Conservation (phyloP, 2,797 vertebrate genomes). For the Sebastolobus alascanus region DNA sequence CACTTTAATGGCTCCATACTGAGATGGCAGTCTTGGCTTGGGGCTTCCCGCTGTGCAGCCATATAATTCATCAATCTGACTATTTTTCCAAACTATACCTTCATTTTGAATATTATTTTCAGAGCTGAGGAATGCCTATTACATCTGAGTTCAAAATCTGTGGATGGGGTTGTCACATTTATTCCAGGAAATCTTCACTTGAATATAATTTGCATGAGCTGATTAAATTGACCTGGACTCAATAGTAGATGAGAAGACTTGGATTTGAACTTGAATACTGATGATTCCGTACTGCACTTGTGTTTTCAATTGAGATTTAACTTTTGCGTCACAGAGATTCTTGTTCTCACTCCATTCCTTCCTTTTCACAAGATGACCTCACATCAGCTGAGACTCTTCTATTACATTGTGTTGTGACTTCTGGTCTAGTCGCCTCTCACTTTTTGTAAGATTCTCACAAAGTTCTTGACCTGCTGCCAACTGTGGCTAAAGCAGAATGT, state of each 20-base stretch:
- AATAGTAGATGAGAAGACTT: neutral
- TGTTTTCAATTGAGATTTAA: neutral
- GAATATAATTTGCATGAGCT: neutral
- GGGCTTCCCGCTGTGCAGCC: slow-evolving; percentile 36
- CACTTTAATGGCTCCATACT: slow-evolving; percentile 57
- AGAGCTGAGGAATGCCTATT: neutral
- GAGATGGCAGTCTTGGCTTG: slow-evolving; percentile 56
- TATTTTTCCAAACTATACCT: neutral
- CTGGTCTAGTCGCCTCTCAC: neutral
- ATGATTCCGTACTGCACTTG: neutral
- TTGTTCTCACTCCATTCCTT: neutral
- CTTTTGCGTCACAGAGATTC: neutral
- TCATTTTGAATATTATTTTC: slow-evolving; percentile 13
- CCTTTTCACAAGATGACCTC: neutral
- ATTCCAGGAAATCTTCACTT: slow-evolving; percentile 4
- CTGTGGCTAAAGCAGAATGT: slow-evolving; percentile 19
- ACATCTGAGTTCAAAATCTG: slow-evolving; percentile 2
- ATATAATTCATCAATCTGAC: slow-evolving; percentile 26
- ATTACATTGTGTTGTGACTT: neutral
- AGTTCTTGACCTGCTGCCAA: slow-evolving; percentile 25
- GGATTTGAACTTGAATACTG: neutral
- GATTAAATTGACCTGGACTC: slow-evolving; percentile 19
- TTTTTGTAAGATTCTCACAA: slow-evolving; percentile 26
- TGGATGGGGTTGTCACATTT: neutral
- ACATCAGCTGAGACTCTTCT: neutral